Evolutionary conservation across 2,113 vertebrate species (phyloP).

Genomic region (Leucopsar rothschildi): DNA sequence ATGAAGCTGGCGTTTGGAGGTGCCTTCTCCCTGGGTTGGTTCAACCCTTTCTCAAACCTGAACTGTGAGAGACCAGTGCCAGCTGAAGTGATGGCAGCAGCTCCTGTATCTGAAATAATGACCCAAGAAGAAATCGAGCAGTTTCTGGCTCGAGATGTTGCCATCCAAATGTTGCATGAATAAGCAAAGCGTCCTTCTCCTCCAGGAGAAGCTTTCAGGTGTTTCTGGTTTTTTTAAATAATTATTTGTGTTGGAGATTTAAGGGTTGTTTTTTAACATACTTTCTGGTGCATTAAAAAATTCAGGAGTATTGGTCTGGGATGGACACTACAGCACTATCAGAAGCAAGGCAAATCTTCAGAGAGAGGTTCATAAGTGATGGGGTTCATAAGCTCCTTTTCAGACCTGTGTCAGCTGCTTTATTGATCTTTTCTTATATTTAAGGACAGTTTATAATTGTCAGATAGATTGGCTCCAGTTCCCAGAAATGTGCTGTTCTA

Average conservation of each 20-base stretch:
- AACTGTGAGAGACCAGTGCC: conserved; percentile 35
- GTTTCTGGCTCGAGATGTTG: conserved; percentile 31
- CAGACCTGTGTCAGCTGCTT: neutral
- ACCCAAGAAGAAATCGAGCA: conserved; percentile 53
- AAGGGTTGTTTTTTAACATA: neutral
- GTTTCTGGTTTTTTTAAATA: neutral
- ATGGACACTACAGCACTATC: neutral
- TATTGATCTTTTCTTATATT: neutral
- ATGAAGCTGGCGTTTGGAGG: conserved; percentile 84
- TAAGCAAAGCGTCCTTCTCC: neutral
- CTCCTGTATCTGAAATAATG: conserved; percentile 65
- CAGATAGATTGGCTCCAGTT: neutral
- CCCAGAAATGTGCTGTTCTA: neutral
- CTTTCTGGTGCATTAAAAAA: neutral
- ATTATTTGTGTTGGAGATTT: neutral
- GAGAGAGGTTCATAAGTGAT: neutral
- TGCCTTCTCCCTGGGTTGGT: conserved; percentile 81
- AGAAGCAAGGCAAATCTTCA: conserved; percentile 14
- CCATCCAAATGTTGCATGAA: conserved; percentile 9
- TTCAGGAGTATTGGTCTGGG: neutral
- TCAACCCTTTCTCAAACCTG: conserved; percentile 84
- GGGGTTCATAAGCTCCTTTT: neutral
- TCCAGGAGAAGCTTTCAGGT: neutral
- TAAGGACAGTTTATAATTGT: neutral
- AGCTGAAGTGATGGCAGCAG: neutral